Conservation (phyloP, 2,113 vertebrate species). For the Leiothrix lutea region DNA sequence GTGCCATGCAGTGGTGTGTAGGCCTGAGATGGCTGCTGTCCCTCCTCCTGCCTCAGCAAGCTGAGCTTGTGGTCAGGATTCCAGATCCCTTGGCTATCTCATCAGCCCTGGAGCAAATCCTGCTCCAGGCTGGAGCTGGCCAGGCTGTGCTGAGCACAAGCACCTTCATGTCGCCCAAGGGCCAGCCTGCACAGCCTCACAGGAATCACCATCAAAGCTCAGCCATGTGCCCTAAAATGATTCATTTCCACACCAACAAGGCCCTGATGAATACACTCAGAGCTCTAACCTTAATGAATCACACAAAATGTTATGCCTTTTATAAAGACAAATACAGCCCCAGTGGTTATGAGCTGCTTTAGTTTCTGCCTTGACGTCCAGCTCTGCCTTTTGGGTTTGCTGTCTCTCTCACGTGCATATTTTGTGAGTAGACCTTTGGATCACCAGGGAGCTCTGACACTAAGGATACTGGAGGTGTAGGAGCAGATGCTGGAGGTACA, state of each 20-base stretch:
- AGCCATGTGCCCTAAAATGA: not conserved
- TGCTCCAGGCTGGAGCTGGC: not conserved
- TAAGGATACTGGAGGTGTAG: not conserved
- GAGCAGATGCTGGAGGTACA: not conserved
- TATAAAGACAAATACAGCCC: slow-evolving; percentile 22
- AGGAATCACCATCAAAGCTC: not conserved
- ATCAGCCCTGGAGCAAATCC: rapidly evolving
- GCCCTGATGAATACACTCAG: not conserved
- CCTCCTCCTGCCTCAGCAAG: not conserved
- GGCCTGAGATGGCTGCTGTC: rapidly evolving
- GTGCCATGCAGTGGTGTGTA: too few species aligned
- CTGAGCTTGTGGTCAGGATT: rapidly evolving
- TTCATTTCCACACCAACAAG: not conserved
- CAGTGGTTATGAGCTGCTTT: not conserved
- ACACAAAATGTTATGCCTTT: not conserved
- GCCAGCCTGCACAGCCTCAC: not conserved
- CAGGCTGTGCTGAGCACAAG: not conserved
- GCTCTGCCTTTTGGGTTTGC: not conserved
- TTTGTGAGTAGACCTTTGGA: not conserved
- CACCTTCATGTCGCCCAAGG: not conserved
- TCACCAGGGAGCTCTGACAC: not conserved
- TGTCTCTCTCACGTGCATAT: not conserved
- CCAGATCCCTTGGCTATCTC: not conserved
- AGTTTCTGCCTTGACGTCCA: not conserved
- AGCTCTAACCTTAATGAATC: slow-evolving; percentile 18